A percentile compares a stretch with the other conserved stretches of the same genome.
Evolutionary conservation across 37 sponge, comb jelly and placozoan species (phyloP).

Genomic region (Ephydatia muelleri): DNA sequence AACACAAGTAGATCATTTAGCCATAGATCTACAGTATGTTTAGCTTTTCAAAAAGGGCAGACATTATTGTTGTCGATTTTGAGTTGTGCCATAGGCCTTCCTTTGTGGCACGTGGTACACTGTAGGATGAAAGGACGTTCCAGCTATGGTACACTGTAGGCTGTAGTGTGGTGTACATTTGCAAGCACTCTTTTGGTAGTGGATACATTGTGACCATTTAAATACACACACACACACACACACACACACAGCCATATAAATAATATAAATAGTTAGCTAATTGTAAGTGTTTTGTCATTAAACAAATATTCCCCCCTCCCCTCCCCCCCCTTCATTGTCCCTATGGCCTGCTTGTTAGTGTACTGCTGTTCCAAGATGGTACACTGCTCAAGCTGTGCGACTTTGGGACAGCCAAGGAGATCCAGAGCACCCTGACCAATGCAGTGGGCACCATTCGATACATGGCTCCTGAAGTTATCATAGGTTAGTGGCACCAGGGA

Average conservation of each 20-base stretch:
- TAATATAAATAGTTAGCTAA: neutral
- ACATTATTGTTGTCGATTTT: too few species aligned
- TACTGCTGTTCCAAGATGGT: conserved; percentile 70
- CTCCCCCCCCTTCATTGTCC: neutral
- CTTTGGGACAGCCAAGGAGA: conserved; percentile 78
- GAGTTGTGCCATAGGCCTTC: too few species aligned
- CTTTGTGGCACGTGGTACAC: too few species aligned
- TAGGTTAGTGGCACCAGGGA: conserved; percentile 30
- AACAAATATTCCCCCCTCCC: neutral
- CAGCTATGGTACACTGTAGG: too few species aligned
- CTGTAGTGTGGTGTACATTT: too few species aligned
- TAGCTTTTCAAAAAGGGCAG: too few species aligned
- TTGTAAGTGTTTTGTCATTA: too few species aligned
- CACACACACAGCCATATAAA: neutral
- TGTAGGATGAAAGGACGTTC: too few species aligned
- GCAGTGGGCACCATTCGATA: conserved; percentile 70
- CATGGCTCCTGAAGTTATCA: conserved; percentile 86
- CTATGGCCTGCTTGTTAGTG: conserved; percentile 16
- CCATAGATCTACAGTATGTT: too few species aligned
- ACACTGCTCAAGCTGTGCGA: conserved; percentile 64
- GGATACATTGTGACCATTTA: too few species aligned
- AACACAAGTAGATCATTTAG: too few species aligned
- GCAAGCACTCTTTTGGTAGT: too few species aligned
- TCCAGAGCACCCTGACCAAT: conserved; percentile 63
- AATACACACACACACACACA: neutral